These are phyloP conservation scores for Xanthorhoe designata DNA, from an alignment of 2,888 invertebrate species.

Conservation along the genomic window DNA sequence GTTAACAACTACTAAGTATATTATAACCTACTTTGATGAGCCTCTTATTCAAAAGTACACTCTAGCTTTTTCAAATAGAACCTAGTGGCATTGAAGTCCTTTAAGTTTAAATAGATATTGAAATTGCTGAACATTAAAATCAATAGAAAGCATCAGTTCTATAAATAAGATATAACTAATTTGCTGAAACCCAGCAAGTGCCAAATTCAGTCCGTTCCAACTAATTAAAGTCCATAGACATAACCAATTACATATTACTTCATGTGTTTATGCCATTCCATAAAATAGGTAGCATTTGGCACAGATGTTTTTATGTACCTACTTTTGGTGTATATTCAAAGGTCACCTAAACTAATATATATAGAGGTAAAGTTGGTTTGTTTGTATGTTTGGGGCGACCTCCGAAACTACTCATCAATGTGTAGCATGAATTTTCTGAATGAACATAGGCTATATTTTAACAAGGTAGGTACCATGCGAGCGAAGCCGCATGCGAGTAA, in stretches of 20 bases:
- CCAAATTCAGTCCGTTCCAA: constrained; percentile 25
- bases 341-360: background rate
- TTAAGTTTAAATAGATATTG: background rate
- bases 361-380: too few species aligned
- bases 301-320: background rate
- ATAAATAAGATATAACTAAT: constrained; percentile 19
- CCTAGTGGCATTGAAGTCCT: background rate
- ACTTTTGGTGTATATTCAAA: background rate
- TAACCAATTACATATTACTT: constrained; percentile 6
- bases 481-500: too few species aligned
- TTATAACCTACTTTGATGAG: too few species aligned
- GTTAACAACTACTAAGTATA: too few species aligned
- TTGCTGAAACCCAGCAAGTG: constrained; percentile 18
- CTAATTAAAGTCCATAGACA: constrained; percentile 22
- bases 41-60: too few species aligned
- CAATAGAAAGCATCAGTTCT: constrained; percentile 7
- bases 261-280: constrained; percentile 9
- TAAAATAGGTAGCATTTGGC: constrained; percentile 4
- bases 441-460: too few species aligned
- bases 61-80: too few species aligned
- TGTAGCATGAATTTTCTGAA: too few species aligned
- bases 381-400: too few species aligned
- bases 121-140: background rate
- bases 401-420: too few species aligned
- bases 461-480: too few species aligned